Evolutionary conservation across 2,888 invertebrate species (phyloP).

Genomic region (Eilema depressum): DNA sequence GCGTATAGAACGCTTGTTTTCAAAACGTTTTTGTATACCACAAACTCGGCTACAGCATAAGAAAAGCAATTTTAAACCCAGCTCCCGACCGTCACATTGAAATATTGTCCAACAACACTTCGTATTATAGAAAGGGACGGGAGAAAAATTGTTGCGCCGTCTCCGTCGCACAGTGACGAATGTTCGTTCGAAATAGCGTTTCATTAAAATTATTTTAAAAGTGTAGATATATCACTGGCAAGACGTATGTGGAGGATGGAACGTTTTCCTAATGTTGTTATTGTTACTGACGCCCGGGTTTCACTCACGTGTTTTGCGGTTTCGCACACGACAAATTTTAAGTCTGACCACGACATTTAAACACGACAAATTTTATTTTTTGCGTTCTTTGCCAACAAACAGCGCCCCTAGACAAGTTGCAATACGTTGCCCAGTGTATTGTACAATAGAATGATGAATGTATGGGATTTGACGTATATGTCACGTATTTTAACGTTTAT

Average conservation of each 20-base stretch:
- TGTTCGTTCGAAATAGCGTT: slow-evolving; percentile 41
- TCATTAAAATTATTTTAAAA: slow-evolving; percentile 23
- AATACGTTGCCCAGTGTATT: too few species aligned
- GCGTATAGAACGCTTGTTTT: background rate
- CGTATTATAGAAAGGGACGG: slow-evolving; percentile 62
- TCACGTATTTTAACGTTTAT: too few species aligned
- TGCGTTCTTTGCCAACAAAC: too few species aligned
- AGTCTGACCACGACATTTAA: too few species aligned
- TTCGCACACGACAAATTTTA: too few species aligned
- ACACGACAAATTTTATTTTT: too few species aligned
- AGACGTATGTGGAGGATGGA: slow-evolving; percentile 5
- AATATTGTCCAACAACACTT: slow-evolving; percentile 54
- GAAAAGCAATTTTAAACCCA: slow-evolving; percentile 49
- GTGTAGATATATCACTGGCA: slow-evolving; percentile 4
- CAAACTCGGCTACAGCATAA: slow-evolving; percentile 24
- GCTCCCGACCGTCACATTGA: slow-evolving; percentile 50
- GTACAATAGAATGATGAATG: too few species aligned
- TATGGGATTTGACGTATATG: too few species aligned
- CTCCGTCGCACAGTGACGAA: slow-evolving; percentile 34
- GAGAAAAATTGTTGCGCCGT: slow-evolving; percentile 61
- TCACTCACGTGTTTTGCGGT: background rate
- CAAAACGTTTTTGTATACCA: slow-evolving; percentile 10
- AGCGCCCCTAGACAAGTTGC: too few species aligned
- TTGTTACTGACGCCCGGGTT: background rate
- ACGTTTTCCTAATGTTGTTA: too few species aligned